Conservation (phyloP, 35 echinoderm and acorn worm genomes). For the Heliocidaris erythrogramma region DNA sequence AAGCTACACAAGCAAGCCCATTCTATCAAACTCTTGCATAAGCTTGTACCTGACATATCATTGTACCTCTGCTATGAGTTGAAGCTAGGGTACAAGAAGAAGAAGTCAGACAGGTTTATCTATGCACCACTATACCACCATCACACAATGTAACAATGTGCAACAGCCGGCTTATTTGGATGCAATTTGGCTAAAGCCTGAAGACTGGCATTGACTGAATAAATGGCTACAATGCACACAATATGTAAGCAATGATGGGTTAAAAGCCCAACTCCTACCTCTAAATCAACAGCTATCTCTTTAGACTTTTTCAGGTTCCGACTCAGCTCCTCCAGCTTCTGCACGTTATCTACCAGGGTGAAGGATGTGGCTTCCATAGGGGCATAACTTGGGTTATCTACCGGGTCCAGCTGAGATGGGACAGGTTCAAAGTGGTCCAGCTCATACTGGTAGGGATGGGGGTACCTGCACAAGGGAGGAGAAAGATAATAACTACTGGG, state of each 20-base stretch:
- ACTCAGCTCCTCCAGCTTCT: constrained; percentile 64
- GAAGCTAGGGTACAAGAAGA: constrained; percentile 44
- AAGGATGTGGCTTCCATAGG: constrained; percentile 65
- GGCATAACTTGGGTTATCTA: constrained; percentile 43
- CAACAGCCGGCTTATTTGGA: background rate
- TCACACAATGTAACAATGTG: background rate
- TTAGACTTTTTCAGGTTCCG: constrained; percentile 58
- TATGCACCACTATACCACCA: background rate
- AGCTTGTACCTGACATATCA: constrained; percentile 28
- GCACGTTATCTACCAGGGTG: constrained; percentile 56
- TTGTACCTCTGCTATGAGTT: background rate
- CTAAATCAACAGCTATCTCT: constrained; percentile 95
- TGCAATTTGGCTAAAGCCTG: too few relatives aligned
- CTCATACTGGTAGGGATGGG: constrained; percentile 96
- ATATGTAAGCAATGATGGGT: too few relatives aligned
- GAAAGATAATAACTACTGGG: background rate
- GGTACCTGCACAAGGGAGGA: constrained; percentile 50
- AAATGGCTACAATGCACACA: too few relatives aligned
- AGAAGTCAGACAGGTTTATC: background rate
- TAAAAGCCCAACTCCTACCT: constrained; percentile 51
- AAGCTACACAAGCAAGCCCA: background rate
- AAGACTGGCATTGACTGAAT: too few relatives aligned
- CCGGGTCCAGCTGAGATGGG: constrained; percentile 59
- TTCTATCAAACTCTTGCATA: too few relatives aligned
- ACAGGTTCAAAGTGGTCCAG: constrained; percentile 77